Percentiles rank a stretch among this genome's conserved stretches.
Evolutionary conservation across 2,797 vertebrate genomes (phyloP).

Genomic region (Trematomus bernacchii): DNA sequence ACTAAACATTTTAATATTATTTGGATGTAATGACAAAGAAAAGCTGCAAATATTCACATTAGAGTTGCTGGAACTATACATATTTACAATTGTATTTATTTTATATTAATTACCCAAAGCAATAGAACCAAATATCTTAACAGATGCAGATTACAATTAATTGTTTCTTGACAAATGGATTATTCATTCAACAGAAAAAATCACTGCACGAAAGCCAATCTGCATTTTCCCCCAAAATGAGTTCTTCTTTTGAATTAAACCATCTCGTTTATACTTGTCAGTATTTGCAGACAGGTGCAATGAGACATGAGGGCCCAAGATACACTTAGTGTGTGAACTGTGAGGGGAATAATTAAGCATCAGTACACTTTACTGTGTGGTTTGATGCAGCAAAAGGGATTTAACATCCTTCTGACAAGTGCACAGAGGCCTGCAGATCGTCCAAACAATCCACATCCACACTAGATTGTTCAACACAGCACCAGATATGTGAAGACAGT

Average conservation of each 20-base stretch:
- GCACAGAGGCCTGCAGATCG: constrained; percentile 47
- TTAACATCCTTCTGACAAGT: constrained; percentile 48
- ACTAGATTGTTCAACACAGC: constrained; percentile 8
- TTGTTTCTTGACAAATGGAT: neutral
- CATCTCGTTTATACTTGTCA: constrained; percentile 8
- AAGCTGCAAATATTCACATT: neutral
- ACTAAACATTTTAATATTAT: neutral
- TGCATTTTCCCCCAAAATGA: constrained; percentile 10
- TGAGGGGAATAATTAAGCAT: constrained; percentile 65
- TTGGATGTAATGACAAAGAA: neutral
- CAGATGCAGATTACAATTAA: too few relatives aligned
- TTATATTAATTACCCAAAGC: neutral
- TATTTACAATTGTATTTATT: neutral
- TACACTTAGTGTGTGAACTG: constrained; percentile 35
- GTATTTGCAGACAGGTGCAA: constrained; percentile 60
- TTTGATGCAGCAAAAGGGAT: constrained; percentile 52
- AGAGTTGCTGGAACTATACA: neutral
- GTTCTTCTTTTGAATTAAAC: constrained; percentile 26
- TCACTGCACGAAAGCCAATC: neutral
- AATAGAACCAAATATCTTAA: neutral
- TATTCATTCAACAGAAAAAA: neutral
- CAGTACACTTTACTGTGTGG: constrained; percentile 72
- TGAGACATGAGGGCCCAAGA: constrained; percentile 35
- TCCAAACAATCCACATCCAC: constrained; percentile 35
- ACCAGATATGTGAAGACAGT: constrained; percentile 9